These are phyloP conservation scores for Mechanitis mazaeus DNA, from an alignment of 2,888 invertebrate species.

Conservation along the genomic window DNA sequence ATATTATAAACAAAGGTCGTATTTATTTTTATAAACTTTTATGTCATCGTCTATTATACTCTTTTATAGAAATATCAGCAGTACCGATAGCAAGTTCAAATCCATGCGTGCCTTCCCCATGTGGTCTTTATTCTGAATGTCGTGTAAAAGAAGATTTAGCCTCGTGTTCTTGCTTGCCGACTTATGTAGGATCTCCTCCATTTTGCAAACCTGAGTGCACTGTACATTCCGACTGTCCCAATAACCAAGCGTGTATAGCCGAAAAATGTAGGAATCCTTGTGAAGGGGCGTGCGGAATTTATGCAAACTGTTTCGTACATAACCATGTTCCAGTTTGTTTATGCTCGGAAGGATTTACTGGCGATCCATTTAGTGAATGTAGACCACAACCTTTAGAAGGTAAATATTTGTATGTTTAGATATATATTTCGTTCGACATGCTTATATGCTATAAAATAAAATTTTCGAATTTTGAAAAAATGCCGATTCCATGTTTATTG, in stretches of 20 bases:
- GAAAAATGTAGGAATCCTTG: constrained; percentile 84
- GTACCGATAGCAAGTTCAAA: constrained; percentile 60
- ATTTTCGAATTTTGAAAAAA: too few relatives aligned
- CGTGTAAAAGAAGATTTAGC: constrained; percentile 81
- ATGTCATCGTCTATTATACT: constrained; percentile 15
- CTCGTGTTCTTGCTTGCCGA: constrained; percentile 82
- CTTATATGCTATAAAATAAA: too few relatives aligned
- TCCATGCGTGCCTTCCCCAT: constrained; percentile 85
- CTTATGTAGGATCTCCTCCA: constrained; percentile 80
- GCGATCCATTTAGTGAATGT: constrained; percentile 84
- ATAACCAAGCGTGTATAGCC: constrained; percentile 79
- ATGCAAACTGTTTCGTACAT: constrained; percentile 81
- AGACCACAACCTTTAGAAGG: constrained; percentile 70
- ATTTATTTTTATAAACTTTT: constrained; percentile 2
- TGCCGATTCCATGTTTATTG: not conserved
- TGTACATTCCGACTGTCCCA: constrained; percentile 79
- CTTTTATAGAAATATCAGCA: constrained; percentile 48
- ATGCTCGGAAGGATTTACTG: constrained; percentile 80
- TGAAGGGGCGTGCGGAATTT: constrained; percentile 80
- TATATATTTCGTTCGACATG: too few relatives aligned
- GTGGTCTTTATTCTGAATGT: constrained; percentile 85
- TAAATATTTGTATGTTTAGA: constrained; percentile 30
- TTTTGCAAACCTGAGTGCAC: constrained; percentile 81
- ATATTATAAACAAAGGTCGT: not conserved
- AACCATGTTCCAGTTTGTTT: constrained; percentile 85